Evolutionary conservation across 2,888 invertebrate species (phyloP).

Genomic region (Deladenus siricidicola): DNA sequence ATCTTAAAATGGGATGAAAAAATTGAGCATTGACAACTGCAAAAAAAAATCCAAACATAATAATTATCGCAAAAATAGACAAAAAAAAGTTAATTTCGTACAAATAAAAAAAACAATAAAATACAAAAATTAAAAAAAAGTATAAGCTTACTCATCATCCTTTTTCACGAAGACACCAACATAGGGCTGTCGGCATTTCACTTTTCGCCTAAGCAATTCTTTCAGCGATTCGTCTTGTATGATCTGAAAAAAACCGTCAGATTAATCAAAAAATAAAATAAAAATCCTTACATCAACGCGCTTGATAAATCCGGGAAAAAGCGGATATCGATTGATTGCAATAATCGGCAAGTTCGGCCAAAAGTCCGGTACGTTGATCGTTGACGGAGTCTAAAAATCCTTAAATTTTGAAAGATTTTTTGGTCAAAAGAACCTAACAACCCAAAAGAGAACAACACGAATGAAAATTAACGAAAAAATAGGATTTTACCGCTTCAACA

Average conservation of each 20-base stretch:
- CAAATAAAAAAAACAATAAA: not conserved
- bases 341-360: conserved; percentile 94
- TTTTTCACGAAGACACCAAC: conserved; percentile 91
- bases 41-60: too few species aligned
- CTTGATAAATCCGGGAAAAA: conserved; percentile 96
- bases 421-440: too few species aligned
- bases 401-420: too few species aligned
- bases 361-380: conserved; percentile 81
- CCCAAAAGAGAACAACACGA: too few species aligned
- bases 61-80: conserved; percentile 2
- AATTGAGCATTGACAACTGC: too few species aligned
- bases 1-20: too few species aligned
- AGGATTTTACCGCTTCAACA: not conserved
- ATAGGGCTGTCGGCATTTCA: conserved; percentile 89
- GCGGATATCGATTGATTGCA: conserved; percentile 83
- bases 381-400: conserved; percentile 14
- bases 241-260: conserved; percentile 57
- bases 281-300: conserved; percentile 71
- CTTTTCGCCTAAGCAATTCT: conserved; percentile 81
- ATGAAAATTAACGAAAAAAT: too few species aligned
- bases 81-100: conserved; percentile 5
- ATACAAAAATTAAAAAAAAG: not conserved
- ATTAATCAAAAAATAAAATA: not conserved
- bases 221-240: conserved; percentile 77
- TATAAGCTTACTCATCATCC: conserved; percentile 65